Evolutionary conservation across 35 echinoderm and acorn worm genomes (phyloP), one percentile per base, ranked within the genome.

Genomic region (Heliocidaris tuberculata): DNA sequence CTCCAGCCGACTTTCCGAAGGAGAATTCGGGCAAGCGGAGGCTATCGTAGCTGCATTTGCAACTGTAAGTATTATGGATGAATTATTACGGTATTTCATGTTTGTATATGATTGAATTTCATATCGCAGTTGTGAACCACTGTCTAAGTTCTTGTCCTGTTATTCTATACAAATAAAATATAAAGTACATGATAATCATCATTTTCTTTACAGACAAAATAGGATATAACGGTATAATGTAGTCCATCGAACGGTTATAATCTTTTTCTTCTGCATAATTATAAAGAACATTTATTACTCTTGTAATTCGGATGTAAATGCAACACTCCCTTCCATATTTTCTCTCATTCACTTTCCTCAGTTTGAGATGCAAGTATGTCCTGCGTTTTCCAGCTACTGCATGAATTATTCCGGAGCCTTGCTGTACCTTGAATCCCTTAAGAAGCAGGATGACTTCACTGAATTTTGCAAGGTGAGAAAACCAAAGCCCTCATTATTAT

Each of bases 361-460:
- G 98, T 99, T 99, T 90, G 98, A 94, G 47, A 96, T 60, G 9
- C 95, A 94, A 30, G 90, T 97, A 31, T 96, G 96, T 95, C 98
- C 97, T 60, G 97, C 98, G 1, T 99, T 97, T 60, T 95, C 97
- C 48, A 94, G 96, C 48, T 99, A 99, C 70, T 99, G 98, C 85
- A 97, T 99, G 96, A 99, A 99, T 85, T 99, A 99, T 48, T 97
- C 98, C 0, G 96, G 96, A 49, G 98, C 98, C 11, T 65, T 99
- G 12, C 94, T 95, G 42, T 99, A 99, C 92, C 94, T 99, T 30
- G 97, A 99, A 86, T 94, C 91, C 60, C 94, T 97, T 13, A 97
- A 97, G 91, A 96, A 96, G 95, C 94, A 96, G 35, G 96, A 94
- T 5, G 98, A 99, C 91, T 99, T 99, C 90, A 42, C 50, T 60